phyloP scores from a whole-genome alignment of 2,888 invertebrate species.

The Podotricha telesiphe region DNA sequence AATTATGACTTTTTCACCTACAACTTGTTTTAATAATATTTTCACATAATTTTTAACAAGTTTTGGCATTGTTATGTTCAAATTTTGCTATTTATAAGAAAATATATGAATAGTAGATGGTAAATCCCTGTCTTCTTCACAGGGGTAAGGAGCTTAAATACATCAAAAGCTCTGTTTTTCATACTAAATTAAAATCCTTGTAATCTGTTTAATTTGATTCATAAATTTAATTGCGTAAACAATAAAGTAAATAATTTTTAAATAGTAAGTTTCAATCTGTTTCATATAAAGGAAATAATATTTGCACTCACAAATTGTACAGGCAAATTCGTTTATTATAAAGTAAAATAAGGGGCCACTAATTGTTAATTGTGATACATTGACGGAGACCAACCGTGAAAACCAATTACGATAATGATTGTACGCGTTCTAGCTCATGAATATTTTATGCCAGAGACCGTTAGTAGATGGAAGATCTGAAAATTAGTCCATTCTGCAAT shows the following conservation, averaged over 20 bases:
- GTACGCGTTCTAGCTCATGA: slow-evolving; percentile 49
- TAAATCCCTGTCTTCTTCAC: too few relatives aligned
- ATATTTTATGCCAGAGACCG: slow-evolving; percentile 48
- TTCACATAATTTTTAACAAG: too few relatives aligned
- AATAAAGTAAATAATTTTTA: not conserved
- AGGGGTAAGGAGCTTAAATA: too few relatives aligned
- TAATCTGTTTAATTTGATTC: too few relatives aligned
- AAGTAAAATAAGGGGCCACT: slow-evolving; percentile 42
- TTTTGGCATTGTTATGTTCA: too few relatives aligned
- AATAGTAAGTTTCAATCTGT: not conserved
- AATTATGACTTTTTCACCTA: too few relatives aligned
- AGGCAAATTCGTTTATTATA: slow-evolving; percentile 21
- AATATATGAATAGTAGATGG: too few relatives aligned
- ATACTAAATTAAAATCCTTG: too few relatives aligned
- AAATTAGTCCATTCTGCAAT: slow-evolving; percentile 30
- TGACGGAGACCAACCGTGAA: slow-evolving; percentile 40
- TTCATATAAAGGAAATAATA: not conserved
- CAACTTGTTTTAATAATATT: too few relatives aligned
- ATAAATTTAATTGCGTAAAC: too few relatives aligned
- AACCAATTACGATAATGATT: slow-evolving; percentile 53
- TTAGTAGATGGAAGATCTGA: slow-evolving; percentile 33
- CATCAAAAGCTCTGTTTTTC: too few relatives aligned
- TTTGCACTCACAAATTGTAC: not conserved
- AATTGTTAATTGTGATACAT: slow-evolving; percentile 41
- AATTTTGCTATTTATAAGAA: too few relatives aligned